A percentile compares a stretch with the other conserved stretches of the same genome.
Conservation (phyloP, 2,797 vertebrate species). For the Syngnathus acus region DNA sequence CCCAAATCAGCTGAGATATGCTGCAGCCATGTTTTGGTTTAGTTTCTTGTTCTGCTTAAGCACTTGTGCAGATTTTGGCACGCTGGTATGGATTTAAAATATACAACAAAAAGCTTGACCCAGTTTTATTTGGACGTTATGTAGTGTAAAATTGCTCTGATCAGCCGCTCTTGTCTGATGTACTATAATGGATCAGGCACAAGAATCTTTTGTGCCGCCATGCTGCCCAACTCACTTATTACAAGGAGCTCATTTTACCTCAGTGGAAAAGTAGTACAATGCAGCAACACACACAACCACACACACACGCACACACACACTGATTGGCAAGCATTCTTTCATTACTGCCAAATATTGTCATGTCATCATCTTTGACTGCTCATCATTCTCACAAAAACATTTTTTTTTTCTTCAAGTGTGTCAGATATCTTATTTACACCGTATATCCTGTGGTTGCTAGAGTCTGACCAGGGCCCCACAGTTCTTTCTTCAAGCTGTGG, state of each 20-base stretch:
- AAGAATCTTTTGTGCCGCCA: conserved; percentile 52
- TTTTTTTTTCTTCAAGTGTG: background rate
- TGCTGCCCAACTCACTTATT: conserved; percentile 22
- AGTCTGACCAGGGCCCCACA: conserved; percentile 57
- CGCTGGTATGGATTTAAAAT: background rate
- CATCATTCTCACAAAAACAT: background rate
- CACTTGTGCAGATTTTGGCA: background rate
- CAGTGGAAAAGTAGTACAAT: background rate
- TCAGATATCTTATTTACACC: conserved; percentile 17
- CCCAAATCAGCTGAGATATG: background rate
- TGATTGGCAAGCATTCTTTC: background rate
- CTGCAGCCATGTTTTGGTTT: background rate
- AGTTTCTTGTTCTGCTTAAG: background rate
- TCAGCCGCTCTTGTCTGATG: background rate
- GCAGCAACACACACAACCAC: background rate
- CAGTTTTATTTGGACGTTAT: conserved; percentile 34
- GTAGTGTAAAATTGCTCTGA: conserved; percentile 11
- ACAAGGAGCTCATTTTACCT: background rate
- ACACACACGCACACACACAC: background rate
- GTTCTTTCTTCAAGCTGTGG: conserved; percentile 46
- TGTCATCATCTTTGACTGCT: background rate
- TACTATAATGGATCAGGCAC: conserved; percentile 39
- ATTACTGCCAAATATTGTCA: background rate
- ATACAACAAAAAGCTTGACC: conserved; percentile 6
- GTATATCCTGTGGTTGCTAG: conserved; percentile 35